Evolutionary conservation across 2,113 vertebrate genomes (phyloP), one percentile per base, ranked within the genome.

Genomic region (Chionodraco myersi): DNA sequence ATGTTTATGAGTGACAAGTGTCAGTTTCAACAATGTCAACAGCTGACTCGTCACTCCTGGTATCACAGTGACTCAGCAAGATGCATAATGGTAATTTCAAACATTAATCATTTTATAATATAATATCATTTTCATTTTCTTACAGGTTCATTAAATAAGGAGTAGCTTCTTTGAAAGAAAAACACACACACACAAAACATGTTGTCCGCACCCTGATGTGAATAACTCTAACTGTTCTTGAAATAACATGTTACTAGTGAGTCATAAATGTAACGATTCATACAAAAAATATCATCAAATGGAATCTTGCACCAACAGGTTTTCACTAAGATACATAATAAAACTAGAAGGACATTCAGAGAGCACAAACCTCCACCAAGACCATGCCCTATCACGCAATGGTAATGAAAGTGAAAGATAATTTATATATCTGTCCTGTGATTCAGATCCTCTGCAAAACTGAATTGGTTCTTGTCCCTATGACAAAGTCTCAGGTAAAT

Each of bases 21-120:
- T 79, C 44, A 70, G 36, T 6, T 9, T 45, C 4, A 34, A 3
- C 51, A 34, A 59, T 11, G 13, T 59, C 41, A 59, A 30, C 18
- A 52, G 23, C 75, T 49, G 77, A 78, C 54, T 81, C 26, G 6
- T 79, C 72, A 36, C 21, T 60, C 34, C 44, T 51, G 44, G 11
- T 53, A 66, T 69, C 23, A 65, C 1, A 59, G 21, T 79, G 82
- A 84, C 72, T 78, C 57, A 65, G 58, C 69, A 71, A 63, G 59
- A 66, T 12, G 44, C 51, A 62, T 41, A 10, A 52, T 47, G 54
- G 62, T 52, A 34, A 49, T 64, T 82, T 77, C 66, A 74, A 13
- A 79, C 56, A 68, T 87, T 70, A 91, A 79, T 85, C 88, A 89
- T 61, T 65, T 66, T 79, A 75, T 7, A 41, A 7, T 41, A 30